These are phyloP conservation scores for Hydriomena furcata DNA, from an alignment of 2,888 invertebrate species.

Conservation along the genomic window DNA sequence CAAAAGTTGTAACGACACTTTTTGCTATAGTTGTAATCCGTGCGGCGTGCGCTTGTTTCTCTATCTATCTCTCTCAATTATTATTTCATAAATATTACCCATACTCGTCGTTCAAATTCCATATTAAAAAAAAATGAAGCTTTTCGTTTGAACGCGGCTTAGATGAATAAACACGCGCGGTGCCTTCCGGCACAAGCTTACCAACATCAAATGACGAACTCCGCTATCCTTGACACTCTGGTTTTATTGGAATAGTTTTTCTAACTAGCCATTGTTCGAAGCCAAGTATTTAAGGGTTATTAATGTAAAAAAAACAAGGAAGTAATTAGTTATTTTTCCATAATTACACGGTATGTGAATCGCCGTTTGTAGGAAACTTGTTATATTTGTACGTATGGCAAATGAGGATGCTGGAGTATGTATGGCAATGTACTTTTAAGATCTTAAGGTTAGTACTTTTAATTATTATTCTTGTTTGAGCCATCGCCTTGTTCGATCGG, in stretches of 20 bases:
- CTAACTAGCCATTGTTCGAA: slow-evolving; percentile 60
- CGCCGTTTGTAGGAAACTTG: slow-evolving; percentile 26
- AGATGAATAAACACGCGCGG: no score
- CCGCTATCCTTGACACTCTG: not conserved
- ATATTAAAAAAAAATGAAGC: no score
- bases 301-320: slow-evolving; percentile 56
- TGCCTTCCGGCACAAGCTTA: not conserved
- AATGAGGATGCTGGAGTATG: slow-evolving; percentile 9
- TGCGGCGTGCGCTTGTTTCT: no score
- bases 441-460: slow-evolving; percentile 9
- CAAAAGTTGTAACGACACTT: no score
- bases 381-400: slow-evolving; percentile 12
- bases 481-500: no score
- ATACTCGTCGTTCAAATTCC: no score
- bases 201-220: not conserved
- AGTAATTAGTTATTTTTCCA: slow-evolving; percentile 43
- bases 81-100: no score
- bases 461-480: no score
- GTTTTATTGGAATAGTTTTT: slow-evolving; percentile 46
- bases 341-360: slow-evolving; percentile 38
- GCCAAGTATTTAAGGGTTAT: slow-evolving; percentile 40
- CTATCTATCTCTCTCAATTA: no score
- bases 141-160: no score
- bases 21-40: no score
- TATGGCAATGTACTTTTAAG: slow-evolving; percentile 31